Evolutionary conservation across 2,888 invertebrate genomes (phyloP).

Genomic region (Drosophila eohydei): DNA sequence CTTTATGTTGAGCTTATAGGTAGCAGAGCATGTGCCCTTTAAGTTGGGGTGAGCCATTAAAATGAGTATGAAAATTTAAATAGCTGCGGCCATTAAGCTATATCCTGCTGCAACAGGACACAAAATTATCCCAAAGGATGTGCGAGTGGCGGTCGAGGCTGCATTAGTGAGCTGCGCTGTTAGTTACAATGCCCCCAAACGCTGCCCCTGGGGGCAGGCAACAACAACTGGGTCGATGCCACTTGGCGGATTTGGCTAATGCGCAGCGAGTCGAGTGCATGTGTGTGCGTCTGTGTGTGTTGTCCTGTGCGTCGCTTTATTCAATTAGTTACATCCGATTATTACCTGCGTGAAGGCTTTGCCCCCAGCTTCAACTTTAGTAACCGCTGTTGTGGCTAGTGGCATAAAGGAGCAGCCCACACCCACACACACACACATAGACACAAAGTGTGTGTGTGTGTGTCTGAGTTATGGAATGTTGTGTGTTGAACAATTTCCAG

Average conservation of each 20-base stretch:
- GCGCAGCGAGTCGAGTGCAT: conserved; percentile 23
- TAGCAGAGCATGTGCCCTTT: not conserved
- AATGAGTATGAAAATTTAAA: conserved; percentile 67
- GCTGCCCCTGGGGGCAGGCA: conserved; percentile 28
- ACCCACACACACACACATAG: conserved; percentile 10
- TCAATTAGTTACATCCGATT: conserved; percentile 80
- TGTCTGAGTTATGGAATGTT: conserved; percentile 64
- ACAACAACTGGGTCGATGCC: conserved; percentile 39
- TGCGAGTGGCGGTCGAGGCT: conserved; percentile 11
- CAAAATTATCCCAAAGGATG: conserved; percentile 19
- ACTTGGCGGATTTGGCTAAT: conserved; percentile 66
- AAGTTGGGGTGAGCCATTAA: conserved; percentile 37
- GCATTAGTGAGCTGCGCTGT: conserved; percentile 1
- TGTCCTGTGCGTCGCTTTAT: conserved; percentile 74
- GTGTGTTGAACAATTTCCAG: conserved; percentile 73
- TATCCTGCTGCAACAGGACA: conserved; percentile 55
- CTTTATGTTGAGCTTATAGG: not conserved
- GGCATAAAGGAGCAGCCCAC: conserved; percentile 42
- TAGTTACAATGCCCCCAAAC: conserved; percentile 2
- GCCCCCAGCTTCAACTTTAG: conserved; percentile 1
- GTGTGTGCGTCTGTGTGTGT: conserved; percentile 31
- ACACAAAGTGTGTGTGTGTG: conserved; percentile 11
- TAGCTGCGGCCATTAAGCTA: conserved; percentile 72
- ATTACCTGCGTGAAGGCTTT: conserved; percentile 68
- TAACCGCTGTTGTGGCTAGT: conserved; percentile 47